phyloP scores from a whole-genome alignment of 2,888 invertebrate genomes.

The Latrodectus hesperus region DNA sequence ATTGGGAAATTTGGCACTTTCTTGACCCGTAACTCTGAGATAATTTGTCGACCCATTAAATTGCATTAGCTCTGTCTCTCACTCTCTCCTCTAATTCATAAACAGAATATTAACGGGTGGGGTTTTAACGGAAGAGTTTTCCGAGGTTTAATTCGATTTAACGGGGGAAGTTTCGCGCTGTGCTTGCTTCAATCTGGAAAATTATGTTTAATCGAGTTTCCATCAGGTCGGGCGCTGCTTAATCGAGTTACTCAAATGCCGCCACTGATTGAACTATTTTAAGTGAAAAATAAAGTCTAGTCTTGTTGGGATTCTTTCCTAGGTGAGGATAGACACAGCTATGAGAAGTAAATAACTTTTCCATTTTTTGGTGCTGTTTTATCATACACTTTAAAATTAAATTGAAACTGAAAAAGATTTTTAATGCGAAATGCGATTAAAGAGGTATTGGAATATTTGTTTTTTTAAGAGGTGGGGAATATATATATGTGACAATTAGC shows the following conservation, averaged over 20 bases:
- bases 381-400: too few species aligned
- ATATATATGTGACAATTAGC: too few species aligned
- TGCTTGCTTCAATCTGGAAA: slow-evolving; percentile 47
- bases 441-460: too few species aligned
- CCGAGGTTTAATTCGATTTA: slow-evolving; percentile 61
- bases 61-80: slow-evolving; percentile 49
- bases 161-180: slow-evolving; percentile 9
- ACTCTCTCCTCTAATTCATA: slow-evolving; percentile 49
- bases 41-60: slow-evolving; percentile 40
- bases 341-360: too few species aligned
- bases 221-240: slow-evolving; percentile 22
- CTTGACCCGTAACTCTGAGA: background rate
- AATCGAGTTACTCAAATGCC: slow-evolving; percentile 49
- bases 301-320: too few species aligned
- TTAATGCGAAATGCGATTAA: too few species aligned
- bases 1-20: background rate
- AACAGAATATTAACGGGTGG: slow-evolving; percentile 60
- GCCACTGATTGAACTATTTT: slow-evolving; percentile 44
- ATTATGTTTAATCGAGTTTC: slow-evolving; percentile 65
- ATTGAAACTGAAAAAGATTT: too few species aligned
- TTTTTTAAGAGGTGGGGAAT: too few species aligned
- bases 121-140: slow-evolving; percentile 24
- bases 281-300: background rate
- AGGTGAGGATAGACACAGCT: too few species aligned
- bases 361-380: too few species aligned